A percentile compares a stretch with the other conserved stretches of the same genome.
Evolutionary conservation across 2,797 vertebrate species (phyloP).

Genomic region (Cyprinodon diabolis): DNA sequence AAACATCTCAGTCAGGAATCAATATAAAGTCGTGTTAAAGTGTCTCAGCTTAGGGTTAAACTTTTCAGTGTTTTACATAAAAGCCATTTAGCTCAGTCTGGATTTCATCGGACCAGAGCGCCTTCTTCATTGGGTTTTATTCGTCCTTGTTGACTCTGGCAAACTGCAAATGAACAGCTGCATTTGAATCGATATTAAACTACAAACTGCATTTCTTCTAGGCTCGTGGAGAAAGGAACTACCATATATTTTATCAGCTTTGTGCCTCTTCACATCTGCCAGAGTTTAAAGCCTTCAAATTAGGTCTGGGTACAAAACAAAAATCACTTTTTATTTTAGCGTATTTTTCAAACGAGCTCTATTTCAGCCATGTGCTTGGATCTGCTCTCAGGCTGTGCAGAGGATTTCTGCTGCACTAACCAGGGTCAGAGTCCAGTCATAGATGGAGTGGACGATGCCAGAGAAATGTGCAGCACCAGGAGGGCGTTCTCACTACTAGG

Average conservation of each 20-base stretch:
- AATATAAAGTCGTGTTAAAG: too few species aligned
- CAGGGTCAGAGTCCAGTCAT: constrained; percentile 91
- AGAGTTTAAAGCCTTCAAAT: constrained; percentile 90
- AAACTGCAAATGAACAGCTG: not conserved
- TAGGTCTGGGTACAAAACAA: constrained; percentile 79
- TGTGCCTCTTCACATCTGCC: constrained; percentile 92
- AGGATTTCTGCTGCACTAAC: constrained; percentile 89
- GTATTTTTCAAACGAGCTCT: not conserved
- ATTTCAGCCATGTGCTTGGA: too few species aligned
- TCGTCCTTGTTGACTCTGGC: not conserved
- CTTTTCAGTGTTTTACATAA: too few species aligned
- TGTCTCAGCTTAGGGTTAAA: too few species aligned
- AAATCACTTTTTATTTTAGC: not conserved
- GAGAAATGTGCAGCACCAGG: constrained; percentile 89
- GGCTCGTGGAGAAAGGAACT: constrained; percentile 95
- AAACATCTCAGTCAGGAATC: too few species aligned
- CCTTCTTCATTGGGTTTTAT: too few species aligned
- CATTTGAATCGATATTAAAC: too few species aligned
- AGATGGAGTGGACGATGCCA: constrained; percentile 89
- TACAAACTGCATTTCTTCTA: constrained; percentile 68
- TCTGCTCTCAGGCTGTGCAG: constrained; percentile 80
- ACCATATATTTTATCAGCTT: constrained; percentile 98
- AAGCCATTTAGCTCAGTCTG: too few species aligned
- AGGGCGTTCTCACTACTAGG: constrained; percentile 91
- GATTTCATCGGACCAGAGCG: too few species aligned